Evolutionary conservation across 2,888 invertebrate genomes (phyloP).

Genomic region (Junonia oenone): DNA sequence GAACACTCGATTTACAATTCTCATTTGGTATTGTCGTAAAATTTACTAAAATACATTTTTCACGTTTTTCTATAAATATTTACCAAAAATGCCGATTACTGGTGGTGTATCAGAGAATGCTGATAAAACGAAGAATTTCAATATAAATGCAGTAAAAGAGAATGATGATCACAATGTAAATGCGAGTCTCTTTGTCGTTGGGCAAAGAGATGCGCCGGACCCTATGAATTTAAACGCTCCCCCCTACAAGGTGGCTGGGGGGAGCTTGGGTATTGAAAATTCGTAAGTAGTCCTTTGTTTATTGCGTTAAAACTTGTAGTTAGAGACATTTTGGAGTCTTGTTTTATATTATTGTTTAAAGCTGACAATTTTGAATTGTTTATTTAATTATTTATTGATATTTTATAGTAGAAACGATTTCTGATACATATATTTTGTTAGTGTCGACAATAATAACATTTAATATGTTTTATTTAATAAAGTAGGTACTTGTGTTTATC

Average conservation of each 20-base stretch:
- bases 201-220: constrained; percentile 13
- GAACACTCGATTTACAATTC: not conserved
- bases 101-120: constrained; percentile 4
- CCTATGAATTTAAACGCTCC: constrained; percentile 20
- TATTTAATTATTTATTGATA: too few relatives aligned
- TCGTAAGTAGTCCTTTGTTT: constrained; percentile 23
- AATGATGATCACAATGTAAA: constrained; percentile 4
- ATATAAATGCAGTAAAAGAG: constrained; percentile 24
- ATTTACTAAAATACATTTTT: not conserved
- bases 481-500: too few relatives aligned
- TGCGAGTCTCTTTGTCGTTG: constrained; percentile 21
- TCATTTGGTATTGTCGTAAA: not conserved
- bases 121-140: constrained; percentile 26
- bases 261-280: constrained; percentile 14
- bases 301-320: too few relatives aligned
- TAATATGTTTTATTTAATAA: too few relatives aligned
- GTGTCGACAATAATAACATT: too few relatives aligned
- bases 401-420: too few relatives aligned
- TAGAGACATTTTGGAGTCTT: too few relatives aligned
- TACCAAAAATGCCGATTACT: constrained; percentile 8
- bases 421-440: too few relatives aligned
- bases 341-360: too few relatives aligned
- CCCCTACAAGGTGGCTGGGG: constrained; percentile 17
- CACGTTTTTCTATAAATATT: not conserved
- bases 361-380: too few relatives aligned